phyloP scores from a whole-genome alignment of 2,888 invertebrate species.

The Habrosyne pyritoides region DNA sequence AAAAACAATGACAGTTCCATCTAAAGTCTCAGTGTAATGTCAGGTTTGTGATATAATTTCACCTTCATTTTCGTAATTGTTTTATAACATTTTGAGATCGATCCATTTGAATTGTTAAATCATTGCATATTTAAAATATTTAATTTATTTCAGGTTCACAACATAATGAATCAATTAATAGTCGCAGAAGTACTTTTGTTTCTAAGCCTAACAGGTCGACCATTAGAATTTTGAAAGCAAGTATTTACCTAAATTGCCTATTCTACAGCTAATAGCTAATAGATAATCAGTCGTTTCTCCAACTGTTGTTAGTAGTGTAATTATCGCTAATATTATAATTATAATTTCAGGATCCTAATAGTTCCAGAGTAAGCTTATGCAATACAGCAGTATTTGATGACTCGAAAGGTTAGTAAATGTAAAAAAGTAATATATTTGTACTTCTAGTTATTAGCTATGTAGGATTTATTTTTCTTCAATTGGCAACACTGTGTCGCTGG shows the following conservation, averaged over 20 bases:
- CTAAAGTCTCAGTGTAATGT: slow-evolving; percentile 82
- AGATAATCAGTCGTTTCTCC: no score
- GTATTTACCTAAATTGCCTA: slow-evolving; percentile 26
- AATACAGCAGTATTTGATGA: slow-evolving; percentile 62
- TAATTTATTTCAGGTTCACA: slow-evolving; percentile 62
- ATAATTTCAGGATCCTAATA: slow-evolving; percentile 63
- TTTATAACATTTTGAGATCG: no score
- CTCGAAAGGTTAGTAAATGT: slow-evolving; percentile 71
- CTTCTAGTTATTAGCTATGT: no score
- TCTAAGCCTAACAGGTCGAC: slow-evolving; percentile 72
- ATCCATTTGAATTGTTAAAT: slow-evolving; percentile 18
- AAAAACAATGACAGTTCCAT: slow-evolving; percentile 62
- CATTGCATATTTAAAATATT: slow-evolving; percentile 17
- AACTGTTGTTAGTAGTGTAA: no score
- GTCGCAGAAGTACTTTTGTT: slow-evolving; percentile 71
- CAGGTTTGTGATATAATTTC: slow-evolving; percentile 63
- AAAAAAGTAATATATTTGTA: no score
- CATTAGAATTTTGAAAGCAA: slow-evolving; percentile 72
- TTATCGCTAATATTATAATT: slow-evolving; percentile 8
- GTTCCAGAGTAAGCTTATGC: slow-evolving; percentile 58
- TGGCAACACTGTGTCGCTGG: slow-evolving; percentile 31
- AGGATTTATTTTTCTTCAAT: slow-evolving; percentile 1
- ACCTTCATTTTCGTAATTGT: slow-evolving; percentile 11
- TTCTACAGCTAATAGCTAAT: no score
- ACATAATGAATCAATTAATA: slow-evolving; percentile 77